These are phyloP conservation scores for Campoplex nolae DNA, from an alignment of 2,888 invertebrate genomes.

Conservation along the genomic window DNA sequence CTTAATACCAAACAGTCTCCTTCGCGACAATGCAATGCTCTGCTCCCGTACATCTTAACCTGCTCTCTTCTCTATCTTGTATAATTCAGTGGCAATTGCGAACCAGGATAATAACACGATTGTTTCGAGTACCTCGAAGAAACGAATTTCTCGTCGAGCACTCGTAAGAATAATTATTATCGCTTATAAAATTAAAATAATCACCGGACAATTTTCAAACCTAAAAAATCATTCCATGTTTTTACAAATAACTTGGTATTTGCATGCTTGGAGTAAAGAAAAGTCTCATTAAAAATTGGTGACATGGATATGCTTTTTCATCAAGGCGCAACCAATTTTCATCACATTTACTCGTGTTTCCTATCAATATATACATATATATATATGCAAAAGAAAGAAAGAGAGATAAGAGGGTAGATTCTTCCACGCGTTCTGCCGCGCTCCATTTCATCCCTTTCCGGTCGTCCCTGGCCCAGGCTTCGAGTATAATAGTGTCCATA, in stretches of 20 bases:
- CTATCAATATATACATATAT: not conserved
- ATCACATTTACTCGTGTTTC: constrained; percentile 43
- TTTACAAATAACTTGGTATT: not conserved
- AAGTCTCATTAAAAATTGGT: not conserved
- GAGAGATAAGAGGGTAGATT: constrained; percentile 27
- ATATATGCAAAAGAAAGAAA: not conserved
- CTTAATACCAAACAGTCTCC: constrained; percentile 12
- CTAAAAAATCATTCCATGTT: not conserved
- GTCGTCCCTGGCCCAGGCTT: constrained; percentile 13
- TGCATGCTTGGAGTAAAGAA: not conserved
- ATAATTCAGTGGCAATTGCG: not conserved
- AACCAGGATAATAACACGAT: not conserved
- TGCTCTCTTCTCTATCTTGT: constrained; percentile 30
- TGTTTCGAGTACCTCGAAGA: not conserved
- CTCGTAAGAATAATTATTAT: not conserved
- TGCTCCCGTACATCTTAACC: constrained; percentile 28
- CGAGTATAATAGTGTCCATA: constrained; percentile 1
- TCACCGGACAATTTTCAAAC: too few species aligned
- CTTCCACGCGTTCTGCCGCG: constrained; percentile 50
- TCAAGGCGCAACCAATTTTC: constrained; percentile 25
- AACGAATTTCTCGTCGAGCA: not conserved
- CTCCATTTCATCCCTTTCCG: constrained; percentile 63
- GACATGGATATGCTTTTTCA: not conserved
- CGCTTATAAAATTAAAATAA: not conserved
- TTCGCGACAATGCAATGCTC: not conserved